These are phyloP conservation scores for Amphiura filiformis DNA, from an alignment of 35 echinoderm and acorn worm genomes.

Conservation along the genomic window DNA sequence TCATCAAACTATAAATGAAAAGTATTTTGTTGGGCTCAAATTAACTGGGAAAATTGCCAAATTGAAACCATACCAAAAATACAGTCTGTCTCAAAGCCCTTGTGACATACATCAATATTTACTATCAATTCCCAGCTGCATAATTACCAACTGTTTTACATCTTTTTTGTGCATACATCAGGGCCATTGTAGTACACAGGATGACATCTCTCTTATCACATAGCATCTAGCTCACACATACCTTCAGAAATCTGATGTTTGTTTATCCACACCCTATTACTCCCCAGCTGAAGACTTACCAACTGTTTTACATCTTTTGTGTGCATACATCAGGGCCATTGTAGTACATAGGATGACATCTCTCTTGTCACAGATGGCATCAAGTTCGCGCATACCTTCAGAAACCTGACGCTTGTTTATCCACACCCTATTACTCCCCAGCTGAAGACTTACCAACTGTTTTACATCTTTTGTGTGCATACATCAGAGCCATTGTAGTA, in stretches of 20 bases:
- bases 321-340: constrained; percentile 97
- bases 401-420: constrained; percentile 74
- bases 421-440: too few relatives aligned
- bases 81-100: too few relatives aligned
- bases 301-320: constrained; percentile 86
- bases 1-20: too few relatives aligned
- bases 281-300: constrained; percentile 69
- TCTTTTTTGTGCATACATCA: constrained; percentile 95
- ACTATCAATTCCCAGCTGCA: too few relatives aligned
- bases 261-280: too few relatives aligned
- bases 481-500: constrained; percentile 94
- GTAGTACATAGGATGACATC: constrained; percentile 78
- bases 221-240: constrained; percentile 84
- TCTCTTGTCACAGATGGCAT: constrained; percentile 69
- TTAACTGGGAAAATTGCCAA: too few relatives aligned
- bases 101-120: too few relatives aligned
- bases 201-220: constrained; percentile 72
- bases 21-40: too few relatives aligned
- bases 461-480: constrained; percentile 90
- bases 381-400: constrained; percentile 93
- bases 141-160: constrained; percentile 91
- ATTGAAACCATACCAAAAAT: too few relatives aligned
- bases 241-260: constrained; percentile 82
- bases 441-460: constrained; percentile 79
- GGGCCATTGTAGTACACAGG: constrained; percentile 88